phyloP scores from a whole-genome alignment of 2,113 vertebrate genomes.

The Aramus guarauna region DNA sequence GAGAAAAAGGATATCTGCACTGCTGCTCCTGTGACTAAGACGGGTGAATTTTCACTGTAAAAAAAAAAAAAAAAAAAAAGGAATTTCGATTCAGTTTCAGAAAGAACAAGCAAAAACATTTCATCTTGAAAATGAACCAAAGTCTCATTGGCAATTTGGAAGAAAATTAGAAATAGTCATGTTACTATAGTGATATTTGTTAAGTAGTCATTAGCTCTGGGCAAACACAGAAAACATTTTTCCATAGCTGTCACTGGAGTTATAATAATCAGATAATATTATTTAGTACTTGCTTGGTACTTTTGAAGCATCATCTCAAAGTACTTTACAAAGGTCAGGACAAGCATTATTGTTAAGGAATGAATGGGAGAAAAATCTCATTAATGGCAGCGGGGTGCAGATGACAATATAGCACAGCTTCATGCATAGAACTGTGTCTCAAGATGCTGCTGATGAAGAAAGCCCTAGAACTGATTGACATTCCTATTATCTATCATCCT shows the following conservation, averaged over 20 bases:
- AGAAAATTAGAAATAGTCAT: not conserved
- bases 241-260: not conserved
- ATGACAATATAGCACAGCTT: not conserved
- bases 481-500: not conserved
- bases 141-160: not conserved
- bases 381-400: not conserved
- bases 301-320: not conserved
- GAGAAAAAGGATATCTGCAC: not conserved
- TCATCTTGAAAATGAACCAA: not conserved
- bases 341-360: not conserved
- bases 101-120: not conserved
- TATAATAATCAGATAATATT: slow-evolving; percentile 23
- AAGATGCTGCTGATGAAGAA: not conserved
- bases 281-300: slow-evolving; percentile 16
- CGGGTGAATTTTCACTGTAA: not conserved
- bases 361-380: not conserved
- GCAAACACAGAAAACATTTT: not conserved
- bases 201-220: slow-evolving; percentile 8
- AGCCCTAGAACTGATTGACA: not conserved
- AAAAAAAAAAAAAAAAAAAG: not conserved
- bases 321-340: slow-evolving; percentile 2
- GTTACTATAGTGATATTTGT: slow-evolving; percentile 21
- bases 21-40: not conserved
- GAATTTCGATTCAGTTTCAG: not conserved
- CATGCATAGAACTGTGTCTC: not conserved